Conservation (phyloP, 1,140 invertebrate species). For the Oppia nitens region DNA sequence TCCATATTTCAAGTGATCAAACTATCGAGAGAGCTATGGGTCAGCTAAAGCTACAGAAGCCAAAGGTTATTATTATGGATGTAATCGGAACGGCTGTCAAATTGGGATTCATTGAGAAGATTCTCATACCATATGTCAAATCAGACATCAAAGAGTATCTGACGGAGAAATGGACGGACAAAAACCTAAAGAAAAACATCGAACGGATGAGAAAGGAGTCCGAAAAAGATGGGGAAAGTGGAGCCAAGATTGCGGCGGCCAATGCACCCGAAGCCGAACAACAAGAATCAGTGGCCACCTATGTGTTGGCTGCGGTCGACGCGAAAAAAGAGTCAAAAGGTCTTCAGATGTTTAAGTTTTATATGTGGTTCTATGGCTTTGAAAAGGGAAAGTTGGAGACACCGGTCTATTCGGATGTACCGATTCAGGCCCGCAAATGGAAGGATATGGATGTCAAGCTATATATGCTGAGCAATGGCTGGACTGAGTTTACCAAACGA, state of each 20-base stretch:
- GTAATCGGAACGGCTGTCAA: slow-evolving; percentile 9
- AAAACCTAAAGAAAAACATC: background rate
- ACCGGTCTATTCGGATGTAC: slow-evolving; percentile 16
- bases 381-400: slow-evolving; percentile 1
- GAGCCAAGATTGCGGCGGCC: background rate
- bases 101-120: slow-evolving; percentile 6
- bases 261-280: background rate
- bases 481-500: slow-evolving; percentile 13
- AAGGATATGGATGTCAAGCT: slow-evolving; percentile 14
- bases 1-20: too few species aligned
- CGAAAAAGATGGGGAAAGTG: background rate
- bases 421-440: slow-evolving; percentile 13
- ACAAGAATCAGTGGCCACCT: background rate
- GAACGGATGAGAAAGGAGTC: background rate
- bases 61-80: slow-evolving; percentile 8
- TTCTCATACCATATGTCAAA: slow-evolving; percentile 13
- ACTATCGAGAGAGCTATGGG: too few species aligned
- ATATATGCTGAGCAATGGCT: slow-evolving; percentile 15
- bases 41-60: slow-evolving; percentile 3
- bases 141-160: slow-evolving; percentile 3
- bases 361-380: slow-evolving; percentile 15
- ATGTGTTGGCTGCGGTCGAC: background rate
- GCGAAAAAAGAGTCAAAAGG: background rate
- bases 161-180: slow-evolving; percentile 17
- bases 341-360: slow-evolving; percentile 1